Evolutionary conservation across 2,888 invertebrate genomes (phyloP).

Genomic region (Eupsilia transversa): DNA sequence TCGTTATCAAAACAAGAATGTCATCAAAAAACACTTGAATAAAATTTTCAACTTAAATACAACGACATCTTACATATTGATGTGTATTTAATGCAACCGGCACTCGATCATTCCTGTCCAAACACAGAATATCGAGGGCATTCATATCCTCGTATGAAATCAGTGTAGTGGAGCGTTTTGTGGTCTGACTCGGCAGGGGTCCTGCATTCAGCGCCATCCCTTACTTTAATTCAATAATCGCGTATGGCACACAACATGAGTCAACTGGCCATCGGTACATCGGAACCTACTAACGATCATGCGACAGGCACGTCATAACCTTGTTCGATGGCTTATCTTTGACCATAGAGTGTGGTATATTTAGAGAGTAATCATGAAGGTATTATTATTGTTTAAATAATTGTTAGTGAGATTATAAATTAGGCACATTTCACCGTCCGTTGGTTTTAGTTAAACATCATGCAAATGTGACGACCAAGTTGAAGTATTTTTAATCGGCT

Average conservation of each 20-base stretch:
- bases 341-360: conserved; percentile 53
- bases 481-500: background rate
- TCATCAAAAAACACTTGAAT: conserved; percentile 34
- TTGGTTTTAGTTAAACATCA: background rate
- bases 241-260: conserved; percentile 72
- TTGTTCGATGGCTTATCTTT: conserved; percentile 66
- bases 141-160: conserved; percentile 73
- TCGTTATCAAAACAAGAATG: background rate
- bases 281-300: conserved; percentile 55
- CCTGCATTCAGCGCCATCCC: conserved; percentile 74
- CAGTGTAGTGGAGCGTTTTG: conserved; percentile 74
- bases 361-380: conserved; percentile 23
- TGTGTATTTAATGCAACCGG: conserved; percentile 53
- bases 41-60: conserved; percentile 13
- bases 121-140: conserved; percentile 76
- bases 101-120: conserved; percentile 78
- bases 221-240: conserved; percentile 85
- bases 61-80: conserved; percentile 27
- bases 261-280: conserved; percentile 60
- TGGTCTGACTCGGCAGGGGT: conserved; percentile 79
- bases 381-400: background rate
- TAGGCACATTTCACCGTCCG: background rate
- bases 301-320: conserved; percentile 57
- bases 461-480: background rate
- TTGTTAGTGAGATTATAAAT: background rate